phyloP scores from a whole-genome alignment of 2,888 invertebrate genomes.

The Rhagophthalmus giganteus region DNA sequence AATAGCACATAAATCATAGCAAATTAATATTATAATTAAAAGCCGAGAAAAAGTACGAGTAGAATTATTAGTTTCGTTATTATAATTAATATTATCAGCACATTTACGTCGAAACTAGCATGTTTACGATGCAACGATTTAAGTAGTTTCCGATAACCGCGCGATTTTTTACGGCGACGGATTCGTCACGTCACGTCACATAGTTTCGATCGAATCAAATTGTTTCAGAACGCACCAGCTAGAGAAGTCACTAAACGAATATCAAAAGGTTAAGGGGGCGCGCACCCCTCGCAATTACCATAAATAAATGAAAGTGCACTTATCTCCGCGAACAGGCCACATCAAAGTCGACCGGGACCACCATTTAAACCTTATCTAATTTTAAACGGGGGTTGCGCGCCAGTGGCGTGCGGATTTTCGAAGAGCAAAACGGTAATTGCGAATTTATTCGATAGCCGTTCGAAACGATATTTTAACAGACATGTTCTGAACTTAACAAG shows the following conservation, averaged over 20 bases:
- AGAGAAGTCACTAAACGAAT: conserved; percentile 19
- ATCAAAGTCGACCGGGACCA: conserved; percentile 34
- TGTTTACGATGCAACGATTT: conserved; percentile 14
- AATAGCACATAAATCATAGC: conserved; percentile 12
- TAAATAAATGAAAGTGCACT: conserved; percentile 55
- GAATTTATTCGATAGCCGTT: too few species aligned
- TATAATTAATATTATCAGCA: conserved; percentile 21
- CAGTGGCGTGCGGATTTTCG: conserved; percentile 18
- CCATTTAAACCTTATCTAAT: conserved; percentile 36
- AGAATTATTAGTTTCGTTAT: conserved; percentile 14
- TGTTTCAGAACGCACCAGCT: not conserved
- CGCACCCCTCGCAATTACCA: conserved; percentile 48
- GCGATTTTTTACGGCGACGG: conserved; percentile 7
- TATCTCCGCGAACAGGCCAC: conserved; percentile 45
- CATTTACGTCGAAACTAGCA: conserved; percentile 16
- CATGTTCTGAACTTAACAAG: conserved; percentile 48
- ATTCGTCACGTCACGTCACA: too few species aligned
- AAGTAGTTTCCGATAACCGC: conserved; percentile 16
- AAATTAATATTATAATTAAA: conserved; percentile 20
- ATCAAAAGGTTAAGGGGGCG: conserved; percentile 25
- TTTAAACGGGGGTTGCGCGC: conserved; percentile 26
- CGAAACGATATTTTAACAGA: conserved; percentile 40
- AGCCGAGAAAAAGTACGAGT: conserved; percentile 3
- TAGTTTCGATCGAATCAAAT: not conserved
- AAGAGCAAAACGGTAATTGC: too few species aligned